Percentiles rank a stretch among this genome's conserved stretches.
Conservation (phyloP, 2,113 vertebrate species). For the Andinoacara biseriatus region DNA sequence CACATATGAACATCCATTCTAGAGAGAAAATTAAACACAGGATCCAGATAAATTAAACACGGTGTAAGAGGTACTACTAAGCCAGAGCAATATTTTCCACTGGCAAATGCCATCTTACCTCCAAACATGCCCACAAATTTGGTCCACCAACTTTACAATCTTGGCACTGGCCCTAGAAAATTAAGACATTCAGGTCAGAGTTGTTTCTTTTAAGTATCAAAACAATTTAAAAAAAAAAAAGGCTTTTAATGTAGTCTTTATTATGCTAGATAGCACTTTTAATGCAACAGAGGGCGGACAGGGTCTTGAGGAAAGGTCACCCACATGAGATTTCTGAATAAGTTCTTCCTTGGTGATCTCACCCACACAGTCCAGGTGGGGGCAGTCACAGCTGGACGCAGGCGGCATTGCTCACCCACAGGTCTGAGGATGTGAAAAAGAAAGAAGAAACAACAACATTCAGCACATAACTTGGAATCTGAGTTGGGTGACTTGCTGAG, state of each 20-base stretch:
- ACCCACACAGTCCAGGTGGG: constrained; percentile 95
- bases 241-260: background rate
- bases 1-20: constrained; percentile 94
- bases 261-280: background rate
- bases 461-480: background rate
- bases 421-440: constrained; percentile 15
- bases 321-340: constrained; percentile 97
- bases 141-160: constrained; percentile 96
- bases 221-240: background rate
- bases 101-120: constrained; percentile 80
- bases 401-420: constrained; percentile 81
- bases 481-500: background rate
- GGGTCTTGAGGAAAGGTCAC: constrained; percentile 53
- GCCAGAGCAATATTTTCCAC: background rate
- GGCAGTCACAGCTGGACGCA: constrained; percentile 83
- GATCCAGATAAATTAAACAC: background rate
- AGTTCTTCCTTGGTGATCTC: constrained; percentile 98
- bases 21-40: constrained; percentile 42
- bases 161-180: constrained; percentile 90
- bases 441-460: background rate
- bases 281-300: background rate
- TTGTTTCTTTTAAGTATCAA: background rate
- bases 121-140: constrained; percentile 97
- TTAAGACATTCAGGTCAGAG: background rate
- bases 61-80: background rate